Evolutionary conservation across 2,888 invertebrate genomes (phyloP), one percentile per base, ranked within the genome.

Genomic region (Synanthedon tipuliformis): DNA sequence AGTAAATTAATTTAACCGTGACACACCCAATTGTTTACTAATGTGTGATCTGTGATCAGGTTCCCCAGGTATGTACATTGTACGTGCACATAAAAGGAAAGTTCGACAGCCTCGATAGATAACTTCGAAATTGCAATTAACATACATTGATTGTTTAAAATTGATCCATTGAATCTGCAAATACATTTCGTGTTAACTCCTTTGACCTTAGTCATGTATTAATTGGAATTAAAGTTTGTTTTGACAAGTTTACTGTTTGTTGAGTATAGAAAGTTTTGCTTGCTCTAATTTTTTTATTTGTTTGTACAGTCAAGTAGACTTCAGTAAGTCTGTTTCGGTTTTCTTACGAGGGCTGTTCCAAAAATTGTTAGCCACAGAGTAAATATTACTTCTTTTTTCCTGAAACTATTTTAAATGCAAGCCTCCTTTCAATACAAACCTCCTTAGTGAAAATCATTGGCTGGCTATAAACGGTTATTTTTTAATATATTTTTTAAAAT

Each of bases 71-170:
- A 45, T 13, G 45, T 15, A 13, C 11, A 41, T 41, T 23, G 41
- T 41, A 49, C 64, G 59, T 60, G 58, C 62, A 66, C 64, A 65
- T 70, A 65, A 73, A 73, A 74, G 67, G 75, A 75, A 76, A 75
- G 75, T 72, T 65, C 61, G 72, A 74, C 71, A 68, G 63, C 73
- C 73, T 68, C 67, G 57, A 73, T 74, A 75, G 74, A 75, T 75
- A 74, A 61, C 68, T 65, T 64, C 67, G 70, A 71, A 72, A 68
- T 71, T 58, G 66, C 71, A 73, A 78, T 78, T 75, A 76, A 72
- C 73, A 76, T 63, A 71, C 73, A 71, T 73, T 66, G 66, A 74
- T 78, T 74, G 78, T 76, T 74, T 72, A 65, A 68, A 64, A 64
- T 62, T 64, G 64, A 68, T 67, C 67, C 64, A 66, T 69, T 71